Evolutionary conservation across 2,797 vertebrate genomes (phyloP), one percentile per base, ranked within the genome.

Genomic region (Rhinogobio ventralis): DNA sequence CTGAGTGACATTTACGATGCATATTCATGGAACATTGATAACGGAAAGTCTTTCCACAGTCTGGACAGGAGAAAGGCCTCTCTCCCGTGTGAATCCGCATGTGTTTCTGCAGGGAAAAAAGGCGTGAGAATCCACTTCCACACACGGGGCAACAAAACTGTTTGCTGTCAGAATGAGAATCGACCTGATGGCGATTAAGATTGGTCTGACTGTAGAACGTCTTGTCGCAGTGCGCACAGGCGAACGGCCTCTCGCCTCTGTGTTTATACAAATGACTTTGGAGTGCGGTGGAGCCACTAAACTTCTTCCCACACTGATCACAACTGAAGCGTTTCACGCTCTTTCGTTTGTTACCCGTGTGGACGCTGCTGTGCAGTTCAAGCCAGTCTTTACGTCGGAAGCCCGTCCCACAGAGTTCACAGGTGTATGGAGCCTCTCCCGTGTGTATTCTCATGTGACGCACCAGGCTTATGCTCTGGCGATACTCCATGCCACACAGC

Each of bases 361-460:
- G 87, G 23, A 39, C 20, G 0, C 62, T 66, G 19, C 33, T 19
- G 30, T 88, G 87, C 10, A 66, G 20, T 1, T 25, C 15, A 9
- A 86, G 73, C 77, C 55, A 42, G 39, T 86, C 84, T n/a, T 66
- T 69, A 51, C 81, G 81, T 1, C 72, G 28, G n/a, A 88, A 88
- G 5, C 10, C 19, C 23, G 17, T 86, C 0, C 57, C 55, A n/a
- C 87, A 88, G 51, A 81, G 7, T 7, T 60, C 33, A 51, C 87
- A 88, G 4, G 7, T 8, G 55, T 81, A 77, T 5, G 81, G 87
- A 0, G 36, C 64, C 30, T 88, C 84, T 23, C 87, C 84, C 0
- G 87, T 84, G 84, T 88, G 87, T 19, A 86, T 81, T 53, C 78
- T 51, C 81, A 84, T 84, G 87, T 88, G 87, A 11, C 17, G 23